A percentile compares a stretch with the other conserved stretches of the same genome.
Conservation (phyloP, 1,140 invertebrate species). For the Drosophila ogumai region DNA sequence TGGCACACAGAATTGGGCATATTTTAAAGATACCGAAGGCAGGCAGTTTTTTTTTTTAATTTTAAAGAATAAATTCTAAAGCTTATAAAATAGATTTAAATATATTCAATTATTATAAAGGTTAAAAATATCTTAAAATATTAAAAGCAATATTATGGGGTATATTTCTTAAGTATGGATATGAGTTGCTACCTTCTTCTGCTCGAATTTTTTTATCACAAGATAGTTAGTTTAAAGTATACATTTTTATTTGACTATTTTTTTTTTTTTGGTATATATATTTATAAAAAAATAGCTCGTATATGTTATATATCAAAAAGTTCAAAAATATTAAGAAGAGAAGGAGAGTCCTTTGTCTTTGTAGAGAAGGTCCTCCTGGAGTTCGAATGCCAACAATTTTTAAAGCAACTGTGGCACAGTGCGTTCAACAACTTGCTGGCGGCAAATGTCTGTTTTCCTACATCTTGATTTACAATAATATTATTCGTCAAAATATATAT, state of each 20-base stretch:
- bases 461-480: slow-evolving; percentile 4
- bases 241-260: too few species aligned
- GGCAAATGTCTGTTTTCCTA: background rate
- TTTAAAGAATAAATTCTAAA: too few species aligned
- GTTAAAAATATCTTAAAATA: background rate
- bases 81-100: background rate
- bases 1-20: slow-evolving; percentile 8
- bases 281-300: too few species aligned
- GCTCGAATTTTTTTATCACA: too few species aligned
- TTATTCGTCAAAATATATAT: slow-evolving; percentile 37
- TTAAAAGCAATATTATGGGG: background rate
- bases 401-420: slow-evolving; percentile 27
- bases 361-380: too few species aligned
- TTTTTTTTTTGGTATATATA: too few species aligned
- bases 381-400: slow-evolving; percentile 4
- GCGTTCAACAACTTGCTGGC: slow-evolving; percentile 6
- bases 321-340: too few species aligned
- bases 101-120: background rate
- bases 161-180: too few species aligned
- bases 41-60: background rate
- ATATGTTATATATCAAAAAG: too few species aligned
- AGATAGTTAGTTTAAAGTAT: too few species aligned
- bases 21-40: slow-evolving; percentile 1
- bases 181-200: background rate
- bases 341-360: too few species aligned